phyloP scores from a whole-genome alignment of 2,888 invertebrate species.

The Agrotis segetum region DNA sequence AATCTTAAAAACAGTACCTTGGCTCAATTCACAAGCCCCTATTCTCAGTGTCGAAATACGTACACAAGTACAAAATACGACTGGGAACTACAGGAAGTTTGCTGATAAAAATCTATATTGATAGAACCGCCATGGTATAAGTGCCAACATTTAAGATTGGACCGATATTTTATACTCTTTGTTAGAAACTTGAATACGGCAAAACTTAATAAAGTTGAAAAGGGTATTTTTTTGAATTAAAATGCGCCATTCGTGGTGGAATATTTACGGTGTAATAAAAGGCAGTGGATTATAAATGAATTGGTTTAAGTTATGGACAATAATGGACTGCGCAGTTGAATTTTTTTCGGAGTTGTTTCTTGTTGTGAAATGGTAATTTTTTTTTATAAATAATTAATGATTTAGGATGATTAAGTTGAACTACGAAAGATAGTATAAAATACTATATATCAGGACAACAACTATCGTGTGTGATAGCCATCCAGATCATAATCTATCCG shows the following conservation, averaged over 20 bases:
- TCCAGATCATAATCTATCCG: too few relatives aligned
- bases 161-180: slow-evolving; percentile 53
- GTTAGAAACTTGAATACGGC: slow-evolving; percentile 53
- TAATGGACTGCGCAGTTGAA: slow-evolving; percentile 16
- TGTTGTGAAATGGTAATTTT: too few relatives aligned
- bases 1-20: slow-evolving; percentile 13
- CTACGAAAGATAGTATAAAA: too few relatives aligned
- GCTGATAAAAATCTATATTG: slow-evolving; percentile 68
- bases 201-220: slow-evolving; percentile 46
- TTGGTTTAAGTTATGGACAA: slow-evolving; percentile 2
- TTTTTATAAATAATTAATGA: neutral
- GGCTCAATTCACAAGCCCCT: slow-evolving; percentile 2
- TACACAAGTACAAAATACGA: slow-evolving; percentile 51
- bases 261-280: slow-evolving; percentile 33
- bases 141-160: slow-evolving; percentile 63
- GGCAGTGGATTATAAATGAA: slow-evolving; percentile 14
- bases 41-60: slow-evolving; percentile 26
- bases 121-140: slow-evolving; percentile 50
- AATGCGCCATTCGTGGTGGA: slow-evolving; percentile 9
- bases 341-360: slow-evolving; percentile 16
- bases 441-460: too few relatives aligned
- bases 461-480: too few relatives aligned
- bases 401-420: neutral
- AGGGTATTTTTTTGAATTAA: slow-evolving; percentile 43
- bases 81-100: slow-evolving; percentile 51